These are phyloP conservation scores for Sebastes cheni DNA, from an alignment of 2,797 vertebrate genomes.

Conservation along the genomic window DNA sequence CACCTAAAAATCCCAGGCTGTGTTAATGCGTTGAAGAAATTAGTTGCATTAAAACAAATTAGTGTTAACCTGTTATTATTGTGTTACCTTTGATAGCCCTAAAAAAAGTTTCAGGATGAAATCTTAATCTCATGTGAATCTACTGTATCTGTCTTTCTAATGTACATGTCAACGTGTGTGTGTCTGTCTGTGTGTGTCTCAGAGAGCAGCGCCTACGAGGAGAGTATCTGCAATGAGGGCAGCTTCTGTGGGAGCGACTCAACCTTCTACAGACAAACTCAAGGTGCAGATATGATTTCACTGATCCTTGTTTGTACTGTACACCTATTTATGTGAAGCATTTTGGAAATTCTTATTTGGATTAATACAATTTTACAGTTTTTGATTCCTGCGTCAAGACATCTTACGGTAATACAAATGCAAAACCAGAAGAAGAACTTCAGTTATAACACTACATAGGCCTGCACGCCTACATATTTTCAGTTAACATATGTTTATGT, in stretches of 20 bases:
- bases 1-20: too few relatives aligned
- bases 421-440: not conserved
- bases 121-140: not conserved
- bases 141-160: not conserved
- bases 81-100: too few relatives aligned
- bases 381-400: not conserved
- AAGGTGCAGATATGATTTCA: constrained; percentile 81
- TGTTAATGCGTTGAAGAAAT: too few relatives aligned
- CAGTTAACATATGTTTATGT: not conserved
- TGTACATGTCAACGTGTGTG: constrained; percentile 1
- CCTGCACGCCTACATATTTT: not conserved
- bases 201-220: constrained; percentile 88
- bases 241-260: constrained; percentile 92
- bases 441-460: too few relatives aligned
- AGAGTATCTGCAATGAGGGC: constrained; percentile 86
- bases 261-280: constrained; percentile 89
- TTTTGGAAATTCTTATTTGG: not conserved
- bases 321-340: not conserved
- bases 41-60: too few relatives aligned
- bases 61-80: too few relatives aligned
- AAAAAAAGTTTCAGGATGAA: not conserved
- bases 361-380: not conserved
- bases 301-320: not conserved
- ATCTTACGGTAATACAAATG: not conserved
- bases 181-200: constrained; percentile 21